Percentiles rank a stretch among this genome's conserved stretches.
These are phyloP conservation scores for Phlogophora meticulosa DNA, from an alignment of 2,888 invertebrate genomes.

Conservation along the genomic window DNA sequence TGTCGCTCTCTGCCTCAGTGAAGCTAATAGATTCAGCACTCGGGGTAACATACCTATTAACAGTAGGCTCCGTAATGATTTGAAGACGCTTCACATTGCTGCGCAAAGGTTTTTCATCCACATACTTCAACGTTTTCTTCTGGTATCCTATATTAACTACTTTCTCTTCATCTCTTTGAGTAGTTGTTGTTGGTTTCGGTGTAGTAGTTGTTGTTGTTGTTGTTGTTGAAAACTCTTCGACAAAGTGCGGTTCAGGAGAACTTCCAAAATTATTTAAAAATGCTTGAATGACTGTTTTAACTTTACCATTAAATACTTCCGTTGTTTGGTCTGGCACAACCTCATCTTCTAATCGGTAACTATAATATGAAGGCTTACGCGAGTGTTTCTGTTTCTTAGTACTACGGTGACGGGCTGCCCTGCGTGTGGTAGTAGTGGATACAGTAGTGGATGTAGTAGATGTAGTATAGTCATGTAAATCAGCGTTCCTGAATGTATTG, in stretches of 20 bases:
- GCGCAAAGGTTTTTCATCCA: conserved; percentile 78
- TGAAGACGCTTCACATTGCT: conserved; percentile 79
- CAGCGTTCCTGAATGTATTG: conserved; percentile 69
- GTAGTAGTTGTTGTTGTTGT: conserved; percentile 71
- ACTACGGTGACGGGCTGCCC: conserved; percentile 61
- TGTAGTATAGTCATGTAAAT: conserved; percentile 69
- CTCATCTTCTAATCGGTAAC: conserved; percentile 84
- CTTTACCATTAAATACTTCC: conserved; percentile 83
- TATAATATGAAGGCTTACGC: conserved; percentile 83
- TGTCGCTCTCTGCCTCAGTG: conserved; percentile 58
- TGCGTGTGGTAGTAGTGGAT: conserved; percentile 64
- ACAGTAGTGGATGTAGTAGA: conserved; percentile 66
- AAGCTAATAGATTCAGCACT: conserved; percentile 65
- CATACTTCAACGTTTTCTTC: conserved; percentile 78
- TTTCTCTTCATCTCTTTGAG: conserved; percentile 71
- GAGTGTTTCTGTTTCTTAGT: conserved; percentile 68
- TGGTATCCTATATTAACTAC: conserved; percentile 84
- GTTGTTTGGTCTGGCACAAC: conserved; percentile 83
- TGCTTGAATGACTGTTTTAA: conserved; percentile 84
- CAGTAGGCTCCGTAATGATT: conserved; percentile 81
- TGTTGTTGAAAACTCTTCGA: conserved; percentile 67
- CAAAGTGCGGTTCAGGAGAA: conserved; percentile 67
- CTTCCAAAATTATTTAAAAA: conserved; percentile 81
- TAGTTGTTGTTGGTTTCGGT: conserved; percentile 60
- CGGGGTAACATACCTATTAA: conserved; percentile 68